phyloP scores from a whole-genome alignment of 2,113 vertebrate genomes.

The Coreoperca whiteheadi region DNA sequence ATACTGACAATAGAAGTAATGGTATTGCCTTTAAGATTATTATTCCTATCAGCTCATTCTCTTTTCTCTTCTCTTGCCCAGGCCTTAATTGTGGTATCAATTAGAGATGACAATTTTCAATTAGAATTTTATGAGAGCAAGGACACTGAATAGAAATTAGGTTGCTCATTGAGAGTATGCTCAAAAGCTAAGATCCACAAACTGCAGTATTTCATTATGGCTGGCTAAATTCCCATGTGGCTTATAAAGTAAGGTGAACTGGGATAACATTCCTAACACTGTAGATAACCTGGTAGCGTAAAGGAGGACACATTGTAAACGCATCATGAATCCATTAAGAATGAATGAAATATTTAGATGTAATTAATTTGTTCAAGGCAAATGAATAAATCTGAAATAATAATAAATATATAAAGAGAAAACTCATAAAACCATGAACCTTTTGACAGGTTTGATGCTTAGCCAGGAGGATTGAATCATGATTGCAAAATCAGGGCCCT shows the following conservation, averaged over 20 bases:
- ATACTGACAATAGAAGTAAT: slow-evolving; percentile 62
- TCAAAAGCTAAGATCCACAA: slow-evolving; percentile 18
- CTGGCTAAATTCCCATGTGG: too few relatives aligned
- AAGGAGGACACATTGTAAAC: neutral
- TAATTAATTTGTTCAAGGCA: neutral
- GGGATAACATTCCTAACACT: neutral
- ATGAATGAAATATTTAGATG: neutral
- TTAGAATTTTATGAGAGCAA: slow-evolving; percentile 57
- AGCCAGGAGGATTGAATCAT: neutral
- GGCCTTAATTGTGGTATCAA: slow-evolving; percentile 61
- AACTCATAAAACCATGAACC: neutral
- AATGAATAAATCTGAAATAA: neutral
- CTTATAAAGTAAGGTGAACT: neutral
- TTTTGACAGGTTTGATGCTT: neutral
- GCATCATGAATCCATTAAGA: neutral
- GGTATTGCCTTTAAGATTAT: slow-evolving; percentile 57
- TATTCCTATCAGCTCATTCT: slow-evolving; percentile 52
- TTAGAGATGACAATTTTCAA: slow-evolving; percentile 68
- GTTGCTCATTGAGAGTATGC: slow-evolving; percentile 4
- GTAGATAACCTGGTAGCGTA: neutral
- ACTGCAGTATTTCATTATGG: neutral
- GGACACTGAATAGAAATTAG: slow-evolving; percentile 36
- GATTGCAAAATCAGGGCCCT: neutral
- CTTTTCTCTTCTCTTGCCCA: slow-evolving; percentile 35
- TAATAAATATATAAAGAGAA: neutral